phyloP scores from a whole-genome alignment of 1,140 invertebrate species.

The Anagrus nilaparvatae region DNA sequence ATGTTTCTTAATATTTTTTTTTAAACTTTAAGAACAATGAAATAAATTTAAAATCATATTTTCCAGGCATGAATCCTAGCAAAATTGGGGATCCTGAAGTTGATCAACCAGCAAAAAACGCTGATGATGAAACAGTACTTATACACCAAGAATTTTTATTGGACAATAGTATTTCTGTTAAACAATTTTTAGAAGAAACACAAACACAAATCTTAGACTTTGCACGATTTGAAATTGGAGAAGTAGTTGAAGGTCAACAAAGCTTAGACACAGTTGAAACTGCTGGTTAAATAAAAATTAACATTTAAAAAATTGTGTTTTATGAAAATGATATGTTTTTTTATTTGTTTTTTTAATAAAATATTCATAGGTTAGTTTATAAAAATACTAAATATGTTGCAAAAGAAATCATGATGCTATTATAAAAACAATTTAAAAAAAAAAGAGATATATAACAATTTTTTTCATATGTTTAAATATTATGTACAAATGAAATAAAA shows the following conservation, averaged over 20 bases:
- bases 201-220: constrained; percentile 68
- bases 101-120: constrained; percentile 49
- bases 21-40: neutral
- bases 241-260: constrained; percentile 40
- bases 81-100: constrained; percentile 60
- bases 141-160: constrained; percentile 83
- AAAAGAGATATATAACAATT: too few species aligned
- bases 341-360: constrained; percentile 1
- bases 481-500: too few species aligned
- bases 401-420: too few species aligned
- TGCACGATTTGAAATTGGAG: constrained; percentile 75
- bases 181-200: constrained; percentile 60
- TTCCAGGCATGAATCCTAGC: constrained; percentile 68
- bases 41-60: constrained; percentile 10
- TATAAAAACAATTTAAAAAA: too few species aligned
- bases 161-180: constrained; percentile 61
- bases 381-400: too few species aligned
- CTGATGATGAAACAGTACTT: constrained; percentile 63
- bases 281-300: constrained; percentile 46
- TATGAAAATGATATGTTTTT: neutral
- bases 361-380: neutral
- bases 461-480: too few species aligned
- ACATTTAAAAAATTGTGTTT: neutral
- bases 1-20: constrained; percentile 6
- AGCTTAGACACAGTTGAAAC: constrained; percentile 50